Conservation (phyloP, 2,113 vertebrate species). For the Chloropsis hardwickii region DNA sequence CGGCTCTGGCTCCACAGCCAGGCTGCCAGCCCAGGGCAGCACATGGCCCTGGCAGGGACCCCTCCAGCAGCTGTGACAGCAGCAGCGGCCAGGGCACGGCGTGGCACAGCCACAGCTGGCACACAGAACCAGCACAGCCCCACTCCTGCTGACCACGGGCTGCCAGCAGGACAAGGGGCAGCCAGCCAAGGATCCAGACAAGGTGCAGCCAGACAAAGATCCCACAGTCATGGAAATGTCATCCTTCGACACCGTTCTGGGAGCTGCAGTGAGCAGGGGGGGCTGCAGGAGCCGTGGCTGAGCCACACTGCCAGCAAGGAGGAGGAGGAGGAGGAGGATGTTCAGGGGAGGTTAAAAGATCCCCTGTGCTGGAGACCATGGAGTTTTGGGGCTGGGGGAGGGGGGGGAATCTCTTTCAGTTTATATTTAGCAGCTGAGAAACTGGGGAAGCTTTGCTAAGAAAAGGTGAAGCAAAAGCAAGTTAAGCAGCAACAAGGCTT, state of each 20-base stretch:
- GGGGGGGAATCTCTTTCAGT: neutral
- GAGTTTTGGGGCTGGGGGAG: neutral
- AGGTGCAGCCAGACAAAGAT: neutral
- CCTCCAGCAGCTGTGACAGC: neutral
- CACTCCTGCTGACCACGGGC: neutral
- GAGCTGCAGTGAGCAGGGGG: neutral
- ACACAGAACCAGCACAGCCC: neutral
- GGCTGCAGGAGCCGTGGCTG: neutral
- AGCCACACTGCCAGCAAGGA: accelerated
- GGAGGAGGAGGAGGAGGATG: neutral
- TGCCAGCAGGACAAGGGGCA: neutral
- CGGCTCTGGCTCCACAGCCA: neutral
- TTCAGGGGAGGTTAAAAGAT: neutral
- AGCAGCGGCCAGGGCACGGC: neutral
- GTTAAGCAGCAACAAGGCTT: neutral
- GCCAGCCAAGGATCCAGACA: neutral
- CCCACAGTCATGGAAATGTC: accelerated
- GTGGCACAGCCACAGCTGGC: neutral
- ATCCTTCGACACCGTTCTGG: accelerated
- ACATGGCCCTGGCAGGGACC: neutral
- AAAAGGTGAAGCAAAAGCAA: neutral
- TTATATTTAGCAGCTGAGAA: neutral
- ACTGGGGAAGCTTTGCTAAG: neutral
- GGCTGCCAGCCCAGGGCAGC: neutral
- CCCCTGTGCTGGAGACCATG: accelerated